Evolutionary conservation across 1,140 invertebrate genomes (phyloP), one percentile per base, ranked within the genome.

Genomic region (Drosophila nigromelanica): DNA sequence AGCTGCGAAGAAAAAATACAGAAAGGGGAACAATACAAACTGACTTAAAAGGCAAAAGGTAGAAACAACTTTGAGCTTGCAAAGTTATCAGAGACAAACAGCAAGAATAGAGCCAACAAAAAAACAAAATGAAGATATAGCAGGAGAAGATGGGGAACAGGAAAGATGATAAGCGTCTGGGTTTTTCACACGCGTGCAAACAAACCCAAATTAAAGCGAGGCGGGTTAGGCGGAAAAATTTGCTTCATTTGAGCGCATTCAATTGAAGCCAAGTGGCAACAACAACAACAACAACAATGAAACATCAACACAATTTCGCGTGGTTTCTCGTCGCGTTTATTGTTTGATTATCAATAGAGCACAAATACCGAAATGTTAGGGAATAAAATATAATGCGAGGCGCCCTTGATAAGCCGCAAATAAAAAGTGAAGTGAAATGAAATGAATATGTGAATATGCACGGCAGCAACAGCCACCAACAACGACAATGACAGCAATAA

Each of bases 291-390:
- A 45, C 27, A 5, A 5, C 30, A 59, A 59, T 15, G 30, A 24
- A 37, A 69, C 21, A 61, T 27, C 59, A 52, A 39, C 35, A 63
- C 43, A 66, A 72, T 72, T 72, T 67, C 33, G 69, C 69, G 67
- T 72, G 69, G 54, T 59, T 72, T 67, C 69, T 62, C 66, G 39
- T 62, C 40, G 54, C 69, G 47, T 72, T 71, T 67, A 59, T 67
- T 72, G 62, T 72, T 72, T 72, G 69, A 72, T 72, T 72, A 72
- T 72, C 62, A 67, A 72, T 67, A 30, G 62, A 71, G 59, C 10
- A 10, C 30, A 5, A 51, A 39, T 37, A 5, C 12, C 27, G 30
- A 14, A 27, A 27, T 30, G 27, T 11, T 2, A 6, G 24, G 18
- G 39, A 54, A 54, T 54, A 51, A 48, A 30, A 33, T 52, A 54